phyloP scores from a whole-genome alignment of 1,140 invertebrate genomes.

The Micrasema minimum region DNA sequence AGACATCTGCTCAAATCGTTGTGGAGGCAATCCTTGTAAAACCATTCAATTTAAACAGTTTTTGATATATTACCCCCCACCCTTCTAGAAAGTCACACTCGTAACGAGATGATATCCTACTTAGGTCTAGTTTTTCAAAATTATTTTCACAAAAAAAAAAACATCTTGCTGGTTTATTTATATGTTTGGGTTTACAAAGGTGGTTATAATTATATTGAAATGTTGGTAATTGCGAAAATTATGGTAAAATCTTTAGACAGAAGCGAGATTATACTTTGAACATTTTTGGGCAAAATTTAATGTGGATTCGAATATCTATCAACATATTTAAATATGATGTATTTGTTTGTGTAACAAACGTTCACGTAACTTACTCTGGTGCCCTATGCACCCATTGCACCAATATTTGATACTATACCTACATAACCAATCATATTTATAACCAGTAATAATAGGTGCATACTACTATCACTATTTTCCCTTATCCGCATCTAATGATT shows the following conservation, averaged over 20 bases:
- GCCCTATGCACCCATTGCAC: too few relatives aligned
- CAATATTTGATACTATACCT: too few relatives aligned
- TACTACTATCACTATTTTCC: too few relatives aligned
- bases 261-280: too few relatives aligned
- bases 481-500: too few relatives aligned
- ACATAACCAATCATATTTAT: too few relatives aligned
- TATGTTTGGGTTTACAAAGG: not conserved
- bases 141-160: not conserved
- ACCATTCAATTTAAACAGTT: constrained; percentile 53
- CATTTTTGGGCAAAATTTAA: too few relatives aligned
- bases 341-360: too few relatives aligned
- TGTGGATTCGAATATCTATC: too few relatives aligned
- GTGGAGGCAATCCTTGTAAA: constrained; percentile 34
- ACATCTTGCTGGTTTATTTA: not conserved
- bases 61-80: constrained; percentile 51
- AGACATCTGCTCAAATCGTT: constrained; percentile 48
- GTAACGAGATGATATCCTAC: constrained; percentile 44
- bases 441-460: too few relatives aligned
- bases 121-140: constrained; percentile 5
- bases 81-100: constrained; percentile 37
- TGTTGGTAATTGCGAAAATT: not conserved
- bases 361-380: too few relatives aligned
- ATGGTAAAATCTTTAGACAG: not conserved
- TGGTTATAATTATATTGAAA: not conserved
- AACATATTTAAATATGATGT: too few relatives aligned